Evolutionary conservation across 2,888 invertebrate genomes (phyloP).

Genomic region (Drosophila ustulata): DNA sequence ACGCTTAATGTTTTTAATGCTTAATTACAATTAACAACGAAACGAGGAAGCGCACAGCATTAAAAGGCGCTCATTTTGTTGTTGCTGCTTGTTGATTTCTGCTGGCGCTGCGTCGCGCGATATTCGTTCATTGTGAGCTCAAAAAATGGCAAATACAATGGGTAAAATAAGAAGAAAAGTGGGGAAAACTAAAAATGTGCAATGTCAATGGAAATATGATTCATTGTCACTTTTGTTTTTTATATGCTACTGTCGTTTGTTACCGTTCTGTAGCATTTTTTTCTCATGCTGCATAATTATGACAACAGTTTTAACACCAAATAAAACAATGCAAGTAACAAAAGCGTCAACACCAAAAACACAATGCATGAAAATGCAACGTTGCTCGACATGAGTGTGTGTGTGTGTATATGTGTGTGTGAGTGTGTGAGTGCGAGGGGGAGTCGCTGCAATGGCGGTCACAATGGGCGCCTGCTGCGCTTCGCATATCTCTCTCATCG

Average conservation of each 20-base stretch:
- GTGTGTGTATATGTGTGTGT: slow-evolving; percentile 6
- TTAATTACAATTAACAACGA: slow-evolving; percentile 66
- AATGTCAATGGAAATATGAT: slow-evolving; percentile 80
- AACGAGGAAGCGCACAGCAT: slow-evolving; percentile 58
- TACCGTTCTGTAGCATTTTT: background rate
- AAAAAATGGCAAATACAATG: slow-evolving; percentile 33
- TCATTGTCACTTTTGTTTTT: slow-evolving; percentile 68
- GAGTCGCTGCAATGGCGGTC: slow-evolving; percentile 60
- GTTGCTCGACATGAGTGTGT: slow-evolving; percentile 18
- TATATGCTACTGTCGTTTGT: background rate
- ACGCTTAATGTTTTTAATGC: slow-evolving; percentile 43
- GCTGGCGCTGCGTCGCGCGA: slow-evolving; percentile 55
- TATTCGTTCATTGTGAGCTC: slow-evolving; percentile 61
- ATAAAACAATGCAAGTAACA: slow-evolving; percentile 69
- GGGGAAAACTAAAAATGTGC: slow-evolving; percentile 69
- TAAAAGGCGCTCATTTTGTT: slow-evolving; percentile 75
- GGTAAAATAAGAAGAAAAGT: slow-evolving; percentile 36
- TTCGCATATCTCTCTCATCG: slow-evolving; percentile 3
- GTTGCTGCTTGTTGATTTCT: slow-evolving; percentile 32
- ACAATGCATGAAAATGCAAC: slow-evolving; percentile 46
- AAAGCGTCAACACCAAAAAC: slow-evolving; percentile 55
- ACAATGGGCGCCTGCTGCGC: slow-evolving; percentile 51
- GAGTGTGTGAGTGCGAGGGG: slow-evolving; percentile 35
- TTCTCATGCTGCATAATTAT: slow-evolving; percentile 58
- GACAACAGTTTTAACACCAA: slow-evolving; percentile 72